Conservation (phyloP, 2,888 invertebrate genomes). For the Drosophila algonquin region DNA sequence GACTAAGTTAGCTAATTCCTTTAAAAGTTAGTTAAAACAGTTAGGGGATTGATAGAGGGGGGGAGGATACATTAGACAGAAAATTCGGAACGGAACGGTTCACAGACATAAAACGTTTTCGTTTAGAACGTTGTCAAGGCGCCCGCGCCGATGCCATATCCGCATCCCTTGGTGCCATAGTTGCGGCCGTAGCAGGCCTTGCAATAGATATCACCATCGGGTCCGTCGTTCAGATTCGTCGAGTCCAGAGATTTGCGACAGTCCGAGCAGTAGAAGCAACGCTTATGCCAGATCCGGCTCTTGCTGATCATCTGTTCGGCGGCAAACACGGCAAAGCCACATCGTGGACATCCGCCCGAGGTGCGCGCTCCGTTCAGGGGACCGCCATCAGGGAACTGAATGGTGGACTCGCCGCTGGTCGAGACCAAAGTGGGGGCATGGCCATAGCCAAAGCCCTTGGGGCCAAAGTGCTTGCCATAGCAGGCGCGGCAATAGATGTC, state of each 20-base stretch:
- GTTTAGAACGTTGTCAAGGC: conserved; percentile 94
- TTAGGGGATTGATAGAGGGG: conserved; percentile 17
- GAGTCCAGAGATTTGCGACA: conserved; percentile 95
- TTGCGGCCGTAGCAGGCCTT: conserved; percentile 94
- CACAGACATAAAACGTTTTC: conserved; percentile 59
- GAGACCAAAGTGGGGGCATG: conserved; percentile 93
- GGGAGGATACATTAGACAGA: conserved; percentile 44
- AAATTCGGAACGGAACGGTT: conserved; percentile 60
- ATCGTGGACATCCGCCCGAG: conserved; percentile 92
- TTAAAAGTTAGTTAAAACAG: conserved; percentile 41
- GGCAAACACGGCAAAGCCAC: conserved; percentile 95
- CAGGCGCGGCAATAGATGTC: conserved; percentile 97
- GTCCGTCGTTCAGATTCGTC: conserved; percentile 95
- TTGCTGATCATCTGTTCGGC: conserved; percentile 99
- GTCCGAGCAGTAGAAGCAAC: conserved; percentile 96
- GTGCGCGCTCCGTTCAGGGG: conserved; percentile 91
- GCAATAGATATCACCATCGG: conserved; percentile 97
- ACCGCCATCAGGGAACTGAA: conserved; percentile 88
- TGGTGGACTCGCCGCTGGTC: conserved; percentile 89
- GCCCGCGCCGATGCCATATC: conserved; percentile 96
- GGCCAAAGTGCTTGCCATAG: conserved; percentile 95
- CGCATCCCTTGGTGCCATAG: conserved; percentile 94
- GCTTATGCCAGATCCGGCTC: conserved; percentile 95
- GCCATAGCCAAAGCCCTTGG: conserved; percentile 95
- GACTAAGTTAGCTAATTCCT: conserved; percentile 73